Base-by-base conservation (phyloP, 2,888 invertebrate genomes). In the Axea sp. region DNA sequence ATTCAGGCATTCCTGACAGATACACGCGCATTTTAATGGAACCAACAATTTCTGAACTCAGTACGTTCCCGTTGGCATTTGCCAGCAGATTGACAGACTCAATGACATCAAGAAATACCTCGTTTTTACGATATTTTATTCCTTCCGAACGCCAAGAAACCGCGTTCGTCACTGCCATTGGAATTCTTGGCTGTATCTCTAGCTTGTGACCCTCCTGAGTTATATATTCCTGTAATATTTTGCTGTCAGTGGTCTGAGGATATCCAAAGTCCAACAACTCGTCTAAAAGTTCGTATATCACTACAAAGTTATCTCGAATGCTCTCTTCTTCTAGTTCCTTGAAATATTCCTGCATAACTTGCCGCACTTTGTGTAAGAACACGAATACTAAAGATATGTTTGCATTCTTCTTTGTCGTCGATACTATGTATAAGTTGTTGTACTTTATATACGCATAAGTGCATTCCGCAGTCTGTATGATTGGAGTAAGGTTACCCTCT, bases 61-160 rank as follows among this genome's bases (percentile, higher is more conserved):
- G 88, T 1, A 99, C 98, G 88, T 97, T 98, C 0, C 98, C 98
- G 88, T 97, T 98, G 1, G 98, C 97, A 88, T 97, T 97, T 0
- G 97, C 97, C 87, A 99, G 88, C 71, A 99, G 90, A 88, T 99
- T 99, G 0, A 99, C 98, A 30, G 98, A 98, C 87, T 99, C 99
- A 78, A 99, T 99, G 0, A 99, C 99, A 90, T 99, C 99, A 17
- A 99, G 90, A 84, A 99, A 99, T 1, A 99, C 99, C 90, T 99
- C 99, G 88, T 99, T 99, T 89, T 99, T 99, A 64, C 99, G 92
- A 88, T 99, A 99, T 86, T 98, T 99, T 60, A 99, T 96, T 1
- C 98, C 98, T 87, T 99, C 99, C 0, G 98, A 97, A 64, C 99
- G 90, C 99, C 99, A 99, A 0, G 98, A 98, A 0, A 99, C 99